A percentile compares a stretch with the other conserved stretches of the same genome.
phyloP scores from a whole-genome alignment of 2,113 vertebrate species.

The Mustelus asterias region DNA sequence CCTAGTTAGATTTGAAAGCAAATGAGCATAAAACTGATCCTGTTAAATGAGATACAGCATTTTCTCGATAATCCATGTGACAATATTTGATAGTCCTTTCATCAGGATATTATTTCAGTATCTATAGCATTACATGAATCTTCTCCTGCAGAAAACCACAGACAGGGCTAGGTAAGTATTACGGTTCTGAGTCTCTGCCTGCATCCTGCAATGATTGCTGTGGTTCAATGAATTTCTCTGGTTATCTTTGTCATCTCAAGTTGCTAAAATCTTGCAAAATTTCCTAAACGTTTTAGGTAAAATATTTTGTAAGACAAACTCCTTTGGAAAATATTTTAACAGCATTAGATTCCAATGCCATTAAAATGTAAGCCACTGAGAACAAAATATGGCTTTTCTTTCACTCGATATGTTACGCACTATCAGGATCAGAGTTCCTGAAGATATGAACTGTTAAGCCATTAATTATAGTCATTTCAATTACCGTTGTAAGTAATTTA shows the following conservation, averaged over 20 bases:
- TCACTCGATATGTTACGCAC: background rate
- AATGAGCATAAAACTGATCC: background rate
- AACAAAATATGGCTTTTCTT: background rate
- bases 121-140: background rate
- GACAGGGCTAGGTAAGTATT: background rate
- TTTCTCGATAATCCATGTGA: background rate
- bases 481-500: background rate
- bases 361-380: background rate
- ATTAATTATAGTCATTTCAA: background rate
- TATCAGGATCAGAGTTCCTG: background rate
- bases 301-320: background rate
- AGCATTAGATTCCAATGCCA: background rate
- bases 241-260: background rate
- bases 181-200: background rate
- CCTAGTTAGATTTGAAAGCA: background rate
- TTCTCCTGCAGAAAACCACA: background rate
- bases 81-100: background rate
- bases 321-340: background rate
- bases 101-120: background rate
- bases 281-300: background rate
- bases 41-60: background rate
- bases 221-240: background rate
- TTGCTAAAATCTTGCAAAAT: background rate
- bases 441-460: background rate
- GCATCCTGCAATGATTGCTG: background rate